Conservation (phyloP, 2,113 vertebrate genomes). For the Progne subis region DNA sequence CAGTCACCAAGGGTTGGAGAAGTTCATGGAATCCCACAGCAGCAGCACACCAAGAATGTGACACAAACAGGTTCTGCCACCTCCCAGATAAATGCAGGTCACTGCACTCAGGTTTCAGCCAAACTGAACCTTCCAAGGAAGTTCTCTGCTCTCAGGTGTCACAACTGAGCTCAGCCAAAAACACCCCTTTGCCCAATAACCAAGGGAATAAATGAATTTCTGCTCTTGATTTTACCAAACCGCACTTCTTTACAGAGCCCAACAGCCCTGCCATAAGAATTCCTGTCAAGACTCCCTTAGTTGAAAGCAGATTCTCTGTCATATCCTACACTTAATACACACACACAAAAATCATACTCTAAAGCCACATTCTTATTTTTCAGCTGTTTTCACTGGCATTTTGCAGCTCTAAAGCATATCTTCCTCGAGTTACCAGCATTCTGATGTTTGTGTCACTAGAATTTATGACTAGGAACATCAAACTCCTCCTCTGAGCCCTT, state of each 20-base stretch:
- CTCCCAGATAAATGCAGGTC: neutral
- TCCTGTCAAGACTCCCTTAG: neutral
- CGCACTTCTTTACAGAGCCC: neutral
- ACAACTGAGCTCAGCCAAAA: rapidly evolving
- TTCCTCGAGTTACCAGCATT: neutral
- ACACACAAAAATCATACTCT: neutral
- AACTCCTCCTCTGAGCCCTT: neutral
- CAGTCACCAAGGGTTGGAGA: neutral
- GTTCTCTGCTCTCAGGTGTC: neutral
- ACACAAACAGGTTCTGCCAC: neutral
- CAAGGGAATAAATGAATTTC: neutral
- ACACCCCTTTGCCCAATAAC: neutral
- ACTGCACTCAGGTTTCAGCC: neutral
- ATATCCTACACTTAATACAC: neutral
- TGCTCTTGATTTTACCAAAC: neutral
- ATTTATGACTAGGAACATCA: neutral
- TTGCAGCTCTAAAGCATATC: neutral
- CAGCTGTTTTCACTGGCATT: neutral
- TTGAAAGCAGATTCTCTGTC: neutral
- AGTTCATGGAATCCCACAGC: neutral
- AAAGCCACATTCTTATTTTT: neutral
- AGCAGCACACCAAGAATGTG: neutral
- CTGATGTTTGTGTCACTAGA: neutral
- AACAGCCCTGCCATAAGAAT: neutral
- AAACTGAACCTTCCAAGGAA: neutral